These are phyloP conservation scores for Orthonyx spaldingii DNA, from an alignment of 2,113 vertebrate genomes.

Conservation along the genomic window DNA sequence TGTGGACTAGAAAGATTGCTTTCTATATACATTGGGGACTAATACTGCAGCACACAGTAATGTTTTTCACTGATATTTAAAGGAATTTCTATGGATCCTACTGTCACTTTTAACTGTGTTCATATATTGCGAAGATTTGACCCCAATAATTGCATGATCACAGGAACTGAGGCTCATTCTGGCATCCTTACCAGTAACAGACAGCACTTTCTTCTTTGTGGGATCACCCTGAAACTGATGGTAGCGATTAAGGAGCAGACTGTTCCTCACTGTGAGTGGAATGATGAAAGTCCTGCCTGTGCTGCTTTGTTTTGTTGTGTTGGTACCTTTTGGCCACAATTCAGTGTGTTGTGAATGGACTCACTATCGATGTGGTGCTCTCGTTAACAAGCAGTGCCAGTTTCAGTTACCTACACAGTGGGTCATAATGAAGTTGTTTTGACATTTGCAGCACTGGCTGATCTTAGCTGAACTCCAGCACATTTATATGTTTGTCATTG, in stretches of 20 bases:
- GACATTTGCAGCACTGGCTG: background rate
- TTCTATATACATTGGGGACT: background rate
- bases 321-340: background rate
- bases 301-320: background rate
- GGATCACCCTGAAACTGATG: background rate
- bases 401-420: background rate
- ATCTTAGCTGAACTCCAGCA: background rate
- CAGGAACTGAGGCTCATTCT: background rate
- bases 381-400: background rate
- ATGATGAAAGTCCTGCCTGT: constrained; percentile 6
- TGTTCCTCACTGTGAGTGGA: background rate
- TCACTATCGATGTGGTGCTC: background rate
- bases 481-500: background rate
- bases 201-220: background rate
- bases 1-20: background rate
- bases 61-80: background rate
- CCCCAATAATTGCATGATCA: background rate
- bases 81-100: background rate
- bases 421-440: background rate
- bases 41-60: background rate
- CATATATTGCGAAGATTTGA: background rate
- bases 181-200: background rate
- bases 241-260: background rate
- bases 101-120: background rate
- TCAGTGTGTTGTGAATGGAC: background rate